Evolutionary conservation across 2,888 invertebrate genomes (phyloP).

Genomic region (Drosophila neoperkinsi): DNA sequence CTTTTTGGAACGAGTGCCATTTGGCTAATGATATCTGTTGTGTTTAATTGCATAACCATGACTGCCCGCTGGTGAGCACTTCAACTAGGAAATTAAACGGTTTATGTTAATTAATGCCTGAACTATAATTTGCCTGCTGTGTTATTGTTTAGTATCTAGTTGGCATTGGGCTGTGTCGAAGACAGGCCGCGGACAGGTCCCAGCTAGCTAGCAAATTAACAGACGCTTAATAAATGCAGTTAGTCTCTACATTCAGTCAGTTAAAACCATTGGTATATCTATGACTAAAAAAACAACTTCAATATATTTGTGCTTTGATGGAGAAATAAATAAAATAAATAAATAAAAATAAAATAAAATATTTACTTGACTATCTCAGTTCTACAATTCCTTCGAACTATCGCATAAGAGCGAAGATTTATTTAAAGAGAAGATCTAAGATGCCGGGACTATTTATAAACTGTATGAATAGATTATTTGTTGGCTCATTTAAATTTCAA

Average conservation of each 20-base stretch:
- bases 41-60: constrained; percentile 57
- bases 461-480: background rate
- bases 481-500: constrained; percentile 13
- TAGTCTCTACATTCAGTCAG: background rate
- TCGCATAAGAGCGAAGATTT: background rate
- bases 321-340: background rate
- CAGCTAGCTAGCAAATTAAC: constrained; percentile 1
- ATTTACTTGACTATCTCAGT: background rate
- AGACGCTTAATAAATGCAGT: background rate
- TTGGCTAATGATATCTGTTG: constrained; percentile 64
- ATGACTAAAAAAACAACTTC: background rate
- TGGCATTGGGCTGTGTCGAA: constrained; percentile 28
- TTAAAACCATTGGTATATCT: background rate
- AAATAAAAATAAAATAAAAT: too few relatives aligned
- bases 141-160: constrained; percentile 6
- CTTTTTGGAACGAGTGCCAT: constrained; percentile 41
- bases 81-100: constrained; percentile 41
- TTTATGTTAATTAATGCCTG: constrained; percentile 42
- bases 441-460: background rate
- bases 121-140: constrained; percentile 19
- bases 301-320: background rate
- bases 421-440: background rate
- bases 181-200: background rate
- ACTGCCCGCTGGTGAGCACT: constrained; percentile 31
- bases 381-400: background rate